Percentiles rank a stretch among this genome's conserved stretches.
Conservation (phyloP, 2,113 vertebrate genomes). For the Elgaria multicarinata region DNA sequence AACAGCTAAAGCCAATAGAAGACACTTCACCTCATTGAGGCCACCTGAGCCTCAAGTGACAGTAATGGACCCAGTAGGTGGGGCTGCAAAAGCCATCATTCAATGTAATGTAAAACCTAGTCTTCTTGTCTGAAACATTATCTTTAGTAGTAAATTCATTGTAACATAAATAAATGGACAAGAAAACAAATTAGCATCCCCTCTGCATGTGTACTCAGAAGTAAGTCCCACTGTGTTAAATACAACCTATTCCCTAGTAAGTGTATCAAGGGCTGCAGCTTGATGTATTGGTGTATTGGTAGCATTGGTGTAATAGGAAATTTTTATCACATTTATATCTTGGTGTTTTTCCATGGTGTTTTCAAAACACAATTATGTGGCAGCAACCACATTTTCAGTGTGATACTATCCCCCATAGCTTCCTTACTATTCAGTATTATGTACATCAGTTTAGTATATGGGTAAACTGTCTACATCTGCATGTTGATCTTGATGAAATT, state of each 20-base stretch:
- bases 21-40: too few species aligned
- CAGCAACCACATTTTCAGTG: not conserved
- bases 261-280: not conserved
- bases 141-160: not conserved
- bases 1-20: too few species aligned
- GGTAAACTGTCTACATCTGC: not conserved
- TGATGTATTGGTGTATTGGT: not conserved
- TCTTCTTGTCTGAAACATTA: not conserved
- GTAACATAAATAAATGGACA: not conserved
- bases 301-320: not conserved
- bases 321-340: not conserved
- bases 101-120: too few species aligned
- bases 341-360: not conserved
- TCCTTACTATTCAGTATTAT: not conserved
- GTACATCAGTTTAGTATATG: not conserved
- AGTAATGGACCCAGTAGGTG: too few species aligned
- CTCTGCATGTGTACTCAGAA: not conserved
- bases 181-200: not conserved
- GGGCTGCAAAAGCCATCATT: not conserved
- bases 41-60: too few species aligned
- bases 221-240: not conserved
- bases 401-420: not conserved
- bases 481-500: not conserved
- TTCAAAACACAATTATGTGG: not conserved
- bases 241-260: not conserved